Base-by-base conservation (phyloP, 2,113 vertebrate genomes). In the Zeus faber region DNA sequence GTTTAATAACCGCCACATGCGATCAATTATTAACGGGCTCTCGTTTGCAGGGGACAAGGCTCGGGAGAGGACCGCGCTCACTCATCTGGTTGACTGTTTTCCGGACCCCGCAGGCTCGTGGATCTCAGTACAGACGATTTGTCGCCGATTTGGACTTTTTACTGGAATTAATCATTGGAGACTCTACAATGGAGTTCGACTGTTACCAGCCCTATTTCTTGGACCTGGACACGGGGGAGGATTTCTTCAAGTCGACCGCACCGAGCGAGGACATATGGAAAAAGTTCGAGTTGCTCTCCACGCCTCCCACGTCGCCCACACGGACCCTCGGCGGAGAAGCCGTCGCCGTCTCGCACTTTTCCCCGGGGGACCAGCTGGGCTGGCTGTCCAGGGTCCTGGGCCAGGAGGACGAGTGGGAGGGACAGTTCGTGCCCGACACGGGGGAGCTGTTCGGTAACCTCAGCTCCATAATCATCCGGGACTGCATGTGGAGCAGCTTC, bases 401-500 rank as follows among this genome's bases (percentile, higher is more conserved):
- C 2, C 91, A 88, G 67, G 94, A 95, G n/a, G 93, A 96, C 41
- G 90, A 89, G 21, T 91, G 84, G 26, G 87, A 87, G 26, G 73
- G 70, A 0, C 74, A 69, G 31, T 86, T 84, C 58, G 85, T 88
- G 23, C 81, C 90, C 0, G 87, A 89, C 56, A 82, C 88, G 0
- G 83, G 83, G 53, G 77, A 88, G 55, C 77, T 92, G 62, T 86
- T 93, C 58, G 91, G 89, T 1, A 94, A 96, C 85, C 86, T 93
- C 31, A 93, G 91, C 71, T 94, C 94, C 40, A 92, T 96, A 61
- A 93, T 95, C 31, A 87, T 90, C 54, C 90, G 86, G 68, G 96
- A 97, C 88, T 98, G 96, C 80, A 98, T 98, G 96, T 97, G 96
- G 96, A 98, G 95, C 56, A 89, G 94, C 1, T 94, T 95, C 74